Base-by-base conservation (phyloP, 2,888 invertebrate genomes). In the Brenthis ino region DNA sequence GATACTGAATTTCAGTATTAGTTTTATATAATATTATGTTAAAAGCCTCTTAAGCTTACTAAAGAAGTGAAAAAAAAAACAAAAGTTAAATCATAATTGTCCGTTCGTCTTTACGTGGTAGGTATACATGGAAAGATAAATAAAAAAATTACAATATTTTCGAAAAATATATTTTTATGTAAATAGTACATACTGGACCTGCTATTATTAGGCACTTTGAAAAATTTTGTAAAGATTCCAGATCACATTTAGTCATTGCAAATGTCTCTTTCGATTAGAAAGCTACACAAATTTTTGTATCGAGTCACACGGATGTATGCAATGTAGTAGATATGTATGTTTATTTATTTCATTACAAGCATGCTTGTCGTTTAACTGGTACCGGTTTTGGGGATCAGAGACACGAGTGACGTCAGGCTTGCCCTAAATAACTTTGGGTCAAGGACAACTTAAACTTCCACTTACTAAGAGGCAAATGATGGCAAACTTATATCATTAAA, bases 341-440 rank as follows among this genome's bases (percentile, higher is more conserved):
- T 1, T 6, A 48, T 33, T n/a, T 43, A 37, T 57, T 57, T 12
- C 16, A n/a, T 37, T 24, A 20, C 20, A 24, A 58, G 37, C 33
- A 8, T 28, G 56, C n/a, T 56, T 43, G 58, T 50, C 20, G 50
- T 50, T 58, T 24, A 57, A 43, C 33, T 65, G 66, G 74, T 72
- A 72, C 73, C 71, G 67, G 72, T 72, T 76, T 73, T 68, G 67
- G 72, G 69, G 68, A 72, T 73, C 68, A 74, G 72, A 66, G 69
- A 73, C 69, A 69, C 61, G 72, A 63, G 24, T 74, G 74, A 75
- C 76, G 75, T 75, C 76, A 75, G 50, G 33, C 69, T 67, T 48
- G 74, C 66, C 69, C 72, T 67, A 69, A 76, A 74, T 72, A 74
- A 73, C 73, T 74, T 68, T 37, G 60, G 73, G 76, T 75, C 75